Evolutionary conservation across 2,797 vertebrate genomes (phyloP).

Genomic region (Phoxinus dragarum): DNA sequence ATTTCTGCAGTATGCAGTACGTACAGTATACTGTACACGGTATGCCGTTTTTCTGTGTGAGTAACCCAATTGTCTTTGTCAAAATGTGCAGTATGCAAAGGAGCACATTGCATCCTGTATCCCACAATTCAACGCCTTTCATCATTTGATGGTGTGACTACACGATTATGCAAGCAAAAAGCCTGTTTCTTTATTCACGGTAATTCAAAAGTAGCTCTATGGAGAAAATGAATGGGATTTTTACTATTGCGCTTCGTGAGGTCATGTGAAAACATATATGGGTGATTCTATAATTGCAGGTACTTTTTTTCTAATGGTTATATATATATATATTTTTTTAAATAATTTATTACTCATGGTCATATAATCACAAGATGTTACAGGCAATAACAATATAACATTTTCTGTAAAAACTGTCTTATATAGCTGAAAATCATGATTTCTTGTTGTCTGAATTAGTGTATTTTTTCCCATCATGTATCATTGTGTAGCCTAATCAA

Average conservation of each 20-base stretch:
- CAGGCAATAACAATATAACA: no score
- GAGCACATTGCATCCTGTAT: not conserved
- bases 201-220: not conserved
- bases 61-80: not conserved
- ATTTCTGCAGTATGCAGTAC: not conserved
- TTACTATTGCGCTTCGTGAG: not conserved
- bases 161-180: not conserved
- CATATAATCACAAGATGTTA: no score
- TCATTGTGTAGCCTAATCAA: no score
- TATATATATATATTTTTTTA: no score
- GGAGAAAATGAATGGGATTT: not conserved
- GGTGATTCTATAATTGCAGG: no score
- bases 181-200: not conserved
- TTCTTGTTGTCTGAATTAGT: no score
- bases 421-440: no score
- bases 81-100: not conserved
- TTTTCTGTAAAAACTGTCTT: no score
- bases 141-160: not conserved
- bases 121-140: conserved; percentile 10
- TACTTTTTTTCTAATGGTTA: no score
- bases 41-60: not conserved
- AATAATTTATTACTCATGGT: no score
- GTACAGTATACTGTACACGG: not conserved
- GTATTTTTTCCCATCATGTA: no score
- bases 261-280: not conserved